Base-by-base conservation (phyloP, 2,113 vertebrate species). In the Craseonycteris thonglongyai region DNA sequence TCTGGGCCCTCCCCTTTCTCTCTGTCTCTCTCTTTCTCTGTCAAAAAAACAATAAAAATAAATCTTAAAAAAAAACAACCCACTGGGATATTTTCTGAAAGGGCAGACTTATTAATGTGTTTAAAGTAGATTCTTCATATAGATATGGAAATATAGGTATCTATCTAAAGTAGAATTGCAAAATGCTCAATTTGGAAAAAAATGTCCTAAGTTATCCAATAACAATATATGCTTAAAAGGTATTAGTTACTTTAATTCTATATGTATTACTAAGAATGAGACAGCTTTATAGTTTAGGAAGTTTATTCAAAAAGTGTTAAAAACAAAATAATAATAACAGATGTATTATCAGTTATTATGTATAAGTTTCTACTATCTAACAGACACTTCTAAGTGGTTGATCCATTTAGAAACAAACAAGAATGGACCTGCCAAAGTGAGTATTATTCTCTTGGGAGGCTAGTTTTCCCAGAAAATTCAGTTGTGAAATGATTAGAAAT, bases 51-150 rank as follows among this genome's bases (percentile, higher is more conserved):
- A n/a, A n/a, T n/a, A n/a, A n/a, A n/a, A n/a, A n/a, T n/a, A n/a
- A n/a, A n/a, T n/a, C n/a, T n/a, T n/a, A n/a, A n/a, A n/a, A 65
- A 90, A 94, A 75, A 49, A 63, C 68, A 89, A 85, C 69, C 0
- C 22, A 74, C 19, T 68, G 38, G 28, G 30, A 15, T 63, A 88
- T 74, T 82, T 94, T 92, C 82, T 80, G 72, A 89, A 85, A 91
- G 38, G 56, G 15, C 12, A 86, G 5, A 38, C 33, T 85, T 89
- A 93, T 35, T 95, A 76, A 51, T 38, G 40, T 56, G 15, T 5
- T 86, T 87, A 90, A 87, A 40, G 47, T 75, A 78, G 74, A 90
- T n/a, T n/a, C n/a, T n/a, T n/a, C n/a, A n/a, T n/a, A n/a, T n/a
- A n/a, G n/a, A n/a, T n/a, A n/a, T n/a, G n/a, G n/a, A n/a, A n/a